These are phyloP conservation scores for Carettochelys insculpta DNA, from an alignment of 2,113 vertebrate species.

Conservation along the genomic window DNA sequence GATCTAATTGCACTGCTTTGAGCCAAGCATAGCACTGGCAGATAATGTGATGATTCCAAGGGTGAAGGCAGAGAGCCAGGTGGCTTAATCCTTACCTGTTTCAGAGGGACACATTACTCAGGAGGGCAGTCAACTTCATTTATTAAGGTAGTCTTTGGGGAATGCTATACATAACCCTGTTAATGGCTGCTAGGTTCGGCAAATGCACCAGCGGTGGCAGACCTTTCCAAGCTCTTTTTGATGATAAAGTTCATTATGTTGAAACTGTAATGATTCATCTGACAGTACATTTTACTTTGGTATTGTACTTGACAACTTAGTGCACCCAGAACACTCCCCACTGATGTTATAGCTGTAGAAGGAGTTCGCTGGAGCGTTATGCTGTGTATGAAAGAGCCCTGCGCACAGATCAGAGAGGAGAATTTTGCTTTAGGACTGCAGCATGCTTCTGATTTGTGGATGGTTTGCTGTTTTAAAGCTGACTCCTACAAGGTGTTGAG, in stretches of 20 bases:
- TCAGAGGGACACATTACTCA: slow-evolving; percentile 47
- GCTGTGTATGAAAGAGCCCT: neutral
- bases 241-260: slow-evolving; percentile 10
- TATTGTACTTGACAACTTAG: neutral
- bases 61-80: slow-evolving; percentile 53
- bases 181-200: slow-evolving; percentile 5
- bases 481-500: neutral
- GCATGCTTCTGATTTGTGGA: neutral
- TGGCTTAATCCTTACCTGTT: slow-evolving; percentile 62
- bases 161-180: neutral
- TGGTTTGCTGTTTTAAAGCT: neutral
- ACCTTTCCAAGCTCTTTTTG: neutral
- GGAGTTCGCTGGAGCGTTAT: neutral
- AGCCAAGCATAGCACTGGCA: slow-evolving; percentile 70
- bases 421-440: neutral
- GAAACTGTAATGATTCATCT: neutral
- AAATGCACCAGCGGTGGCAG: neutral
- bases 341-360: slow-evolving; percentile 16
- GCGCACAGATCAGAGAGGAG: neutral
- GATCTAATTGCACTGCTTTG: slow-evolving; percentile 55
- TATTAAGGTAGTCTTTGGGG: slow-evolving; percentile 16
- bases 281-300: neutral
- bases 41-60: slow-evolving; percentile 72
- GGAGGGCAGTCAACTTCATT: slow-evolving; percentile 55
- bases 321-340: neutral